Evolutionary conservation across 2,888 invertebrate species (phyloP).

Genomic region (Charanyca ferruginea): DNA sequence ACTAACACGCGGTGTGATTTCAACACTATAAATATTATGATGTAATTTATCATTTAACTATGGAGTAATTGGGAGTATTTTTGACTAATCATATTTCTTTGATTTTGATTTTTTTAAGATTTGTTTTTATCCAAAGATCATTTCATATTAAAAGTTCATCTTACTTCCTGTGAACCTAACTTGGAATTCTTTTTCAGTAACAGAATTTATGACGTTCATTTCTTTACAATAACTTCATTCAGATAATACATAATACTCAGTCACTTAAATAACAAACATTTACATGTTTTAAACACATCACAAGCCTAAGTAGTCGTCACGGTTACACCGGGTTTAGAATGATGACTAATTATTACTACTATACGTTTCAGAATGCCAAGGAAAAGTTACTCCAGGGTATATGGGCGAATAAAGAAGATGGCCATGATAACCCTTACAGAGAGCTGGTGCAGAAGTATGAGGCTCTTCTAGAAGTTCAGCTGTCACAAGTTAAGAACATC

Average conservation of each 20-base stretch:
- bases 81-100: constrained; percentile 77
- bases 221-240: constrained; percentile 52
- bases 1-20: constrained; percentile 61
- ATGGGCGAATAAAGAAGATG: constrained; percentile 89
- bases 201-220: constrained; percentile 50
- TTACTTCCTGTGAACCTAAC: constrained; percentile 54
- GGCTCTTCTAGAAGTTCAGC: constrained; percentile 94
- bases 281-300: constrained; percentile 39
- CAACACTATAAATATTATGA: constrained; percentile 39
- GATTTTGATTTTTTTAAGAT: constrained; percentile 2
- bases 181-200: constrained; percentile 52
- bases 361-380: constrained; percentile 85
- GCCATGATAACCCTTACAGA: constrained; percentile 93
- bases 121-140: constrained; percentile 47
- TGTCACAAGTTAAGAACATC: constrained; percentile 91
- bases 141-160: constrained; percentile 48
- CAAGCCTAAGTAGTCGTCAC: constrained; percentile 17
- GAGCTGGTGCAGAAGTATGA: constrained; percentile 96
- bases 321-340: constrained; percentile 16
- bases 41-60: constrained; percentile 57
- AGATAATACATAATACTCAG: constrained; percentile 44
- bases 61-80: constrained; percentile 87
- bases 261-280: constrained; percentile 58
- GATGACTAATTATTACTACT: constrained; percentile 31
- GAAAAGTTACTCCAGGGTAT: constrained; percentile 89